Conservation (phyloP, 2,888 invertebrate species). For the Meliscaeva auricollis region DNA sequence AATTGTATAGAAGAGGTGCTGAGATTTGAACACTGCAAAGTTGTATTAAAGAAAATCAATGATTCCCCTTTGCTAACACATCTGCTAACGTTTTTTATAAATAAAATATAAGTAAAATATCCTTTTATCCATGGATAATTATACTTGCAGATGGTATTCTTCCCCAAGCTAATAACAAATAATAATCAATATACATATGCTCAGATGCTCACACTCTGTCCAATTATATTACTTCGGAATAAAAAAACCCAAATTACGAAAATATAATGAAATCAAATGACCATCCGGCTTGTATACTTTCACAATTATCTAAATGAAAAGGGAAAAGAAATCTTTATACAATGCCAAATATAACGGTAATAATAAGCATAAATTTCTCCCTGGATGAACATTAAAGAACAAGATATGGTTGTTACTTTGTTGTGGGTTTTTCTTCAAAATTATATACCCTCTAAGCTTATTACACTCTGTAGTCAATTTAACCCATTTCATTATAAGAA, state of each 20-base stretch:
- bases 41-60: neutral
- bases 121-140: constrained; percentile 5
- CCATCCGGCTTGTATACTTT: neutral
- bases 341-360: constrained; percentile 12
- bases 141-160: neutral
- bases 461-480: constrained; percentile 49
- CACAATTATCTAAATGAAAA: neutral
- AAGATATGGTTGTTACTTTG: constrained; percentile 36
- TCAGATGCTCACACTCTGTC: no score
- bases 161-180: neutral
- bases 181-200: no score
- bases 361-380: constrained; percentile 43
- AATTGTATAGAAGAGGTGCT: no score
- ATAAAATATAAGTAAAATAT: neutral
- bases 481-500: constrained; percentile 47
- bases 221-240: constrained; percentile 8
- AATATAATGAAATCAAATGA: constrained; percentile 40
- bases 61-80: neutral
- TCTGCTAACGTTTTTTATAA: neutral
- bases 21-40: no score
- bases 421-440: constrained; percentile 30
- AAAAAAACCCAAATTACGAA: constrained; percentile 20
- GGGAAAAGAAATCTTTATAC: neutral
- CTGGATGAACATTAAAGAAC: constrained; percentile 19
- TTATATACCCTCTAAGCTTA: constrained; percentile 25